Conservation (phyloP, 2,888 invertebrate genomes). For the Campoletis raptor region DNA sequence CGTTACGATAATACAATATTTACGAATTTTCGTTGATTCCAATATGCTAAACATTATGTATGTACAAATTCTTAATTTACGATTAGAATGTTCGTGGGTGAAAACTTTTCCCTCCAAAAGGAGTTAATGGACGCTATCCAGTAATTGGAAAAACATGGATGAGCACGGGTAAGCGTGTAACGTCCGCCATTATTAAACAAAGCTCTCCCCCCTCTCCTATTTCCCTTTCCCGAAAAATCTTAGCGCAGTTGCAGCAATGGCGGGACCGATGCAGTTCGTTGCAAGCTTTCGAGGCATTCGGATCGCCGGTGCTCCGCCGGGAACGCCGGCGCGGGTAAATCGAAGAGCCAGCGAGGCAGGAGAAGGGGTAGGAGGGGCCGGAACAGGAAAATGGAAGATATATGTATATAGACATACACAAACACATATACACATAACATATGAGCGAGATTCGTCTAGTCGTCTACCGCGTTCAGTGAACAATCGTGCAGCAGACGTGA, state of each 20-base stretch:
- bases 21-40: no score
- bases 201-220: constrained; percentile 7
- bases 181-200: constrained; percentile 58
- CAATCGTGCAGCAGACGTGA: constrained; percentile 33
- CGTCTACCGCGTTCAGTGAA: constrained; percentile 45
- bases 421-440: constrained; percentile 22
- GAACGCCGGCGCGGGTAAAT: constrained; percentile 35
- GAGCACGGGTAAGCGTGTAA: not conserved
- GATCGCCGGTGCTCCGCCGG: constrained; percentile 48
- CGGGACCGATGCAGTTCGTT: constrained; percentile 58
- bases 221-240: constrained; percentile 1
- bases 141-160: constrained; percentile 7
- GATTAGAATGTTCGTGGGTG: not conserved
- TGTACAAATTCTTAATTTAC: not conserved
- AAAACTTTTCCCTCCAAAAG: not conserved
- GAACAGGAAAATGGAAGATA: constrained; percentile 14
- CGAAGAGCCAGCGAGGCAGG: not conserved
- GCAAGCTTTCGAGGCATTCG: constrained; percentile 35
- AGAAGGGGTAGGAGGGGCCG: not conserved
- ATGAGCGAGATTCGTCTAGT: constrained; percentile 20
- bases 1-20: no score
- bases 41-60: not conserved
- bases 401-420: constrained; percentile 11
- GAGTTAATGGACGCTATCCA: constrained; percentile 5
- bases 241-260: constrained; percentile 59